A percentile compares a stretch with the other conserved stretches of the same genome.
Conservation (phyloP, 2,113 vertebrate genomes). For the Platanista minor region DNA sequence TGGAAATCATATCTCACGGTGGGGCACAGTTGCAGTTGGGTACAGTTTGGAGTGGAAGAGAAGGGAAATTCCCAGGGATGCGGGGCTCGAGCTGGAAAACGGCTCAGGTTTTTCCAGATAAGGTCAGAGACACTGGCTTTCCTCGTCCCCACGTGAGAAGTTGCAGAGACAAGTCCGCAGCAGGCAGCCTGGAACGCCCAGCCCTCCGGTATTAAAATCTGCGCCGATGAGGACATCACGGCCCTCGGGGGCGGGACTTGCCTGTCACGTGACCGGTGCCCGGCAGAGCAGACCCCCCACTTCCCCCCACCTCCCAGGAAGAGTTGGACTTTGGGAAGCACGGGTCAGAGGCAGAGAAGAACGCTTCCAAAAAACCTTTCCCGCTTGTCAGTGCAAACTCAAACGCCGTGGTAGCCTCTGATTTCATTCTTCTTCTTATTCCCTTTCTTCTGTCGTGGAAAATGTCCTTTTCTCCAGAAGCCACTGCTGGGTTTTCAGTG, state of each 20-base stretch:
- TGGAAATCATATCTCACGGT: accelerated
- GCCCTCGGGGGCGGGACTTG: accelerated
- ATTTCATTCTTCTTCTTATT: neutral
- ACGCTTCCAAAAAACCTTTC: neutral
- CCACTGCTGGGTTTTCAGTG: neutral
- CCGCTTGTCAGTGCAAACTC: neutral
- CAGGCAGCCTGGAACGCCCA: neutral
- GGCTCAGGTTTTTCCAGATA: neutral
- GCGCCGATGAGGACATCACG: neutral
- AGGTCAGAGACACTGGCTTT: neutral
- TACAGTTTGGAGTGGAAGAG: neutral
- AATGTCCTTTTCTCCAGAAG: neutral
- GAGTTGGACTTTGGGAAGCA: neutral
- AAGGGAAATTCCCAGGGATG: too few species aligned
- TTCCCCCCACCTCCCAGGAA: neutral
- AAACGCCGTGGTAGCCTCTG: accelerated
- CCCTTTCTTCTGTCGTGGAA: neutral
- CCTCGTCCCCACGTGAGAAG: neutral
- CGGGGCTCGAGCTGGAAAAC: neutral
- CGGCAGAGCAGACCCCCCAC: neutral
- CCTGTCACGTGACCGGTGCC: accelerated
- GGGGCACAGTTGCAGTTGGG: neutral
- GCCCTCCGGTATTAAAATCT: neutral
- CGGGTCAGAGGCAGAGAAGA: neutral
- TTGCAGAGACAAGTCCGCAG: neutral